Evolutionary conservation across 2,888 invertebrate genomes (phyloP), one percentile per base, ranked within the genome.

Genomic region (Eilema griseolum): DNA sequence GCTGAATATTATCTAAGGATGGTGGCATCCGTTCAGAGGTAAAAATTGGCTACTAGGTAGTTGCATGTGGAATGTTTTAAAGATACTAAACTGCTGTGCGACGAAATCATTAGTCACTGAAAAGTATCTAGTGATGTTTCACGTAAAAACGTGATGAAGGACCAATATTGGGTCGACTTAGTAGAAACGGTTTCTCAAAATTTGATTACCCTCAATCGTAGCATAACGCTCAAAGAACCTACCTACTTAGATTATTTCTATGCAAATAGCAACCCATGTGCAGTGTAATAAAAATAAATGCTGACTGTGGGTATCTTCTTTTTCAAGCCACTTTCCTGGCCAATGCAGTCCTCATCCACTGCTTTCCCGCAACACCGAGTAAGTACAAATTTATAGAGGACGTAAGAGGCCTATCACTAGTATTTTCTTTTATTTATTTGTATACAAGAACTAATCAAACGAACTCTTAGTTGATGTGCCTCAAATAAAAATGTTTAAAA

Each of bases 281-380:
- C 16, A 46, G 41, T 46, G 26, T 46, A 28, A 46, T n/a, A 46
- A 52, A 20, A 14, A 68, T 31, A 28, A 31, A 60, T 67, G 70
- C 28, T 71, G 66, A 71, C 64, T 24, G 37, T 66, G 70, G 66
- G 61, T 62, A 26, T 71, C 70, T 71, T 70, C 67, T 70, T 62
- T 72, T 72, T 72, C 72, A 72, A 72, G 72, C 70, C 73, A 70
- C 67, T 73, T 73, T 67, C 70, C 70, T 70, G 70, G 70, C 67
- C 73, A 65, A 70, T 70, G 69, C 69, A 70, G 70, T 65, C 73
- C 70, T 61, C 70, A 73, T 66, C 69, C 70, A 70, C 69, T 70
- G 37, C 69, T 70, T 59, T 60, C 70, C 65, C 70, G 73, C 67
- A 70, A 70, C 60, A 73, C 72, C 33, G 72, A 68, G 70, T 68